Evolutionary conservation across 2,888 invertebrate genomes (phyloP), one percentile per base, ranked within the genome.

Genomic region (Catocala nupta): DNA sequence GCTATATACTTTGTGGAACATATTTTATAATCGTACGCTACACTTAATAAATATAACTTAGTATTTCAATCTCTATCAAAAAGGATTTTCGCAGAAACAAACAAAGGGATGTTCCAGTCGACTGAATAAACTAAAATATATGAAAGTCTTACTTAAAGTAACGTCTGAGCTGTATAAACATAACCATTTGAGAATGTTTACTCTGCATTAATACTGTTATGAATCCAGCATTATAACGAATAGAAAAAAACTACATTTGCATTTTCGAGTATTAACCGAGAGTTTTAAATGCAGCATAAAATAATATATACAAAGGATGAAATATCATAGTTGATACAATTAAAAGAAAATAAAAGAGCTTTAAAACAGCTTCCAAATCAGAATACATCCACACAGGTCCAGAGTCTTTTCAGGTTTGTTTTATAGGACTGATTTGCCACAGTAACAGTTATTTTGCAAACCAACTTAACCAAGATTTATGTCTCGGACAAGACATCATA

Each of bases 261-360:
- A 3, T 25, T 25, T 25, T 25, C 25, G 25, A 25, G 25, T 25
- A 25, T 3, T 25, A 25, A 25, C 25, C 25, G 3, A 68, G 63
- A 65, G 55, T 45, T 62, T 65, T 48, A 63, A 68, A 63, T 61
- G 64, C 53, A 52, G 59, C 39, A 25, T 50, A 67, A 82, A 84
- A 83, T 82, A 81, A 85, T 86, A 86, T 81, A 83, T 76, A 77
- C 75, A 71, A 68, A 63, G 76, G 80, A 82, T 84, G 83, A 83
- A 25, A 25, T 25, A 25, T 25, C 25, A 25, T 25, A 81, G 73
- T 74, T 76, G 78, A 80, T 75, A 75, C 73, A 75, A 80, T 81
- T 25, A 25, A 25, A 25, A 25, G 4, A 2, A 78, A 81, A n/a
- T n/a, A 82, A 80, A 78, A 54, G 75, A 81, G 78, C 83, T 76